Conservation (phyloP, 2,888 invertebrate genomes). For the Drosophila prostipennis region DNA sequence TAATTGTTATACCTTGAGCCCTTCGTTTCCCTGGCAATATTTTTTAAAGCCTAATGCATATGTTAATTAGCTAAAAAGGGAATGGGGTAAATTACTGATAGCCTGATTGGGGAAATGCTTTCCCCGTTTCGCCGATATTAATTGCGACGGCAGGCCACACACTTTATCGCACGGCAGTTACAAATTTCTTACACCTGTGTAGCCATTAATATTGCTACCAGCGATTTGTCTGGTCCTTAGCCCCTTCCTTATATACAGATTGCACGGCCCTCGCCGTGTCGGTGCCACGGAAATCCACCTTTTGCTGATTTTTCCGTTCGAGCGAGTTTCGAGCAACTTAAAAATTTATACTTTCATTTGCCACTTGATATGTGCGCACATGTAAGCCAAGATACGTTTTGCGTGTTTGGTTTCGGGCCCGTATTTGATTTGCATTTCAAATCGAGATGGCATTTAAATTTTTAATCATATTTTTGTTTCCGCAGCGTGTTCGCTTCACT, state of each 20-base stretch:
- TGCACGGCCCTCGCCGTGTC: conserved; percentile 3
- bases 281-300: conserved; percentile 6
- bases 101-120: conserved; percentile 25
- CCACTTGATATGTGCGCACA: conserved; percentile 1
- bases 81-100: conserved; percentile 19
- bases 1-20: no score
- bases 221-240: conserved; percentile 46
- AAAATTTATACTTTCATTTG: conserved; percentile 45
- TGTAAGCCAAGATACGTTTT: conserved; percentile 14
- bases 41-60: neutral
- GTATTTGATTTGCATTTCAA: conserved; percentile 53
- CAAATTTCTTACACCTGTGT: conserved; percentile 43
- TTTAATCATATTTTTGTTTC: conserved; percentile 47
- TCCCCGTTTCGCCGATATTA: conserved; percentile 22
- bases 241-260: conserved; percentile 11
- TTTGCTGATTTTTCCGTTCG: conserved; percentile 14
- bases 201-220: conserved; percentile 45
- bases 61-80: conserved; percentile 10
- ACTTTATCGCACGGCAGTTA: conserved; percentile 37
- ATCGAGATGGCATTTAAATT: conserved; percentile 46
- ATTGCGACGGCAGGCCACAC: conserved; percentile 25
- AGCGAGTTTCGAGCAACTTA: conserved; percentile 26
- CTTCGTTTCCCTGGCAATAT: neutral
- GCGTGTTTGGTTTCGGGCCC: conserved; percentile 18
- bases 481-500: conserved; percentile 24